Percentiles rank a stretch among this genome's conserved stretches.
These are phyloP conservation scores for Ameiurus melas DNA, from an alignment of 2,113 vertebrate genomes.

Conservation along the genomic window DNA sequence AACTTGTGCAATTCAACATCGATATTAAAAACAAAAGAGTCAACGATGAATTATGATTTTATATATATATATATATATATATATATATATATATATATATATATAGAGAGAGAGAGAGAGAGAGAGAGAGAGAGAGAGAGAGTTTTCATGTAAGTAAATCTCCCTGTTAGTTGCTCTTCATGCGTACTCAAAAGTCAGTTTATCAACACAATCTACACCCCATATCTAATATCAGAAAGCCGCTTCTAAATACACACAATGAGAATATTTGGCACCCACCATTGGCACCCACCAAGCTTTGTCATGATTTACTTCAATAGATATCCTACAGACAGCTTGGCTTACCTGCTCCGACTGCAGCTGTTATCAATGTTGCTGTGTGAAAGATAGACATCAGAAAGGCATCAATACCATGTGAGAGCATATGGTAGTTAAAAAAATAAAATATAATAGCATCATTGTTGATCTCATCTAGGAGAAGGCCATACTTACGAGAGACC, in stretches of 20 bases:
- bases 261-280: background rate
- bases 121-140: background rate
- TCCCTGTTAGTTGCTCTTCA: background rate
- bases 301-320: background rate
- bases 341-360: conserved; percentile 8
- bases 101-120: too few species aligned
- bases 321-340: too few species aligned
- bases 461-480: background rate
- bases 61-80: too few species aligned
- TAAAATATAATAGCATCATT: background rate
- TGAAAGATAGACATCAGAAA: background rate
- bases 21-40: background rate
- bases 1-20: background rate
- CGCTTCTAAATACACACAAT: background rate
- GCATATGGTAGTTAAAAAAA: background rate
- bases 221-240: background rate
- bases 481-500: background rate
- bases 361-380: background rate
- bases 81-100: background rate
- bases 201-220: background rate
- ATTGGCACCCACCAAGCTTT: background rate
- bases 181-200: background rate
- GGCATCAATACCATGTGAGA: background rate
- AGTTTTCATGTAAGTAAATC: background rate
- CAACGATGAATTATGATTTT: background rate